Percentiles rank a stretch among this genome's conserved stretches.
These are phyloP conservation scores for Cyclargus thomasi DNA, from an alignment of 1,140 invertebrate genomes.

Conservation along the genomic window DNA sequence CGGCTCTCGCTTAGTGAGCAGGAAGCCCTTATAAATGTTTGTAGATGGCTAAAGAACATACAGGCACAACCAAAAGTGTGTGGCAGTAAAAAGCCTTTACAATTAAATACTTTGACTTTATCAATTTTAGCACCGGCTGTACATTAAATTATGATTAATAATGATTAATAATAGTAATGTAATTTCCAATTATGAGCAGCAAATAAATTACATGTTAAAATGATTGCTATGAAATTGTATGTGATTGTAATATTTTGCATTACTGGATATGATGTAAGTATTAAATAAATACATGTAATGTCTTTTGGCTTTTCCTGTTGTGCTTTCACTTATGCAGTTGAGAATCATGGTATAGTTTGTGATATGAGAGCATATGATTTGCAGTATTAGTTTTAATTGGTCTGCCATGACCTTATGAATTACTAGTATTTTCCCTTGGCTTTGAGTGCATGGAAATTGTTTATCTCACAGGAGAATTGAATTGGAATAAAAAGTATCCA, in stretches of 20 bases:
- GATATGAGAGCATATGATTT: no score
- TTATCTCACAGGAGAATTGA: no score
- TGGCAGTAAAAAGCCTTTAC: conserved; percentile 38
- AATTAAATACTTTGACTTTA: conserved; percentile 47
- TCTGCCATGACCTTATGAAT: no score
- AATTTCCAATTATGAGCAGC: not conserved
- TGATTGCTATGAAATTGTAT: not conserved
- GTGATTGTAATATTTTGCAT: not conserved
- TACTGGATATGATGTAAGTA: not conserved
- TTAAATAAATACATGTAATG: not conserved
- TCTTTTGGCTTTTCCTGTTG: no score
- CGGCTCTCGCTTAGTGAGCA: conserved; percentile 43
- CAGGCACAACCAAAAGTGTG: conserved; percentile 56
- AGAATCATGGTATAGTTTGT: no score
- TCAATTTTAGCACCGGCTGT: conserved; percentile 49
- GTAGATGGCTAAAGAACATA: conserved; percentile 60
- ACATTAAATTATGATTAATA: conserved; percentile 41
- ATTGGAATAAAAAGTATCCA: no score
- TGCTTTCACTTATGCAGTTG: no score
- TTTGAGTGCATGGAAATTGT: no score
- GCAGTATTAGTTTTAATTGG: no score
- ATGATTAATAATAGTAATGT: no score
- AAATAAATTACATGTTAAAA: not conserved
- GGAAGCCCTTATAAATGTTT: conserved; percentile 52
- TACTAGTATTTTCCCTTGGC: no score